These are phyloP conservation scores for Hippopotamus amphibius DNA, from an alignment of 2,113 vertebrate species.

Conservation along the genomic window DNA sequence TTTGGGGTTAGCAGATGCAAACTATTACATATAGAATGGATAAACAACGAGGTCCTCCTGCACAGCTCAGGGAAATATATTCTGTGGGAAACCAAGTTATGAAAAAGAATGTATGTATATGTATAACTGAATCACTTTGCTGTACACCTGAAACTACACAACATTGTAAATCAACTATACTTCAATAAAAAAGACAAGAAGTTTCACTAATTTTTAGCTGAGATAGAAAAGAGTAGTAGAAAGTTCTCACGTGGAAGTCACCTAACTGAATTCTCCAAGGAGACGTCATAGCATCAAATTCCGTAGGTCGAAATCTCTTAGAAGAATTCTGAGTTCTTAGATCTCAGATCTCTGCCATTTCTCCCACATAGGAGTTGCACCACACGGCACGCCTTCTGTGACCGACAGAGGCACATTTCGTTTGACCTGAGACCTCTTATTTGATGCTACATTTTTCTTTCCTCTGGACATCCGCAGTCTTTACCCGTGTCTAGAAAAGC, in stretches of 20 bases:
- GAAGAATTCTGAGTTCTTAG: not conserved
- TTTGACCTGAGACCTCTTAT: not conserved
- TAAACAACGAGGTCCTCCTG: not conserved
- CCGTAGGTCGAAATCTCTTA: not conserved
- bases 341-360: not conserved
- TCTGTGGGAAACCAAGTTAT: not conserved
- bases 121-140: not conserved
- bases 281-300: no score
- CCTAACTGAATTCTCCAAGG: not conserved
- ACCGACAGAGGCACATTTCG: not conserved
- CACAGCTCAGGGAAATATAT: rapidly evolving
- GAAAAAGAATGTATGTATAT: not conserved
- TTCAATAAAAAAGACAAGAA: not conserved
- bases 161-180: not conserved
- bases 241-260: not conserved
- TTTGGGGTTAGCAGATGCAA: not conserved
- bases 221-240: not conserved
- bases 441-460: not conserved
- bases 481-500: not conserved
- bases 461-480: not conserved
- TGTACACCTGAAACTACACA: not conserved
- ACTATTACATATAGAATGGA: not conserved
- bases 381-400: not conserved
- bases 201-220: not conserved
- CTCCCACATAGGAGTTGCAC: not conserved